A percentile compares a stretch with the other conserved stretches of the same genome.
These are phyloP conservation scores for Pantherophis alleghaniensis DNA, from an alignment of 2,797 vertebrate species.

Conservation along the genomic window DNA sequence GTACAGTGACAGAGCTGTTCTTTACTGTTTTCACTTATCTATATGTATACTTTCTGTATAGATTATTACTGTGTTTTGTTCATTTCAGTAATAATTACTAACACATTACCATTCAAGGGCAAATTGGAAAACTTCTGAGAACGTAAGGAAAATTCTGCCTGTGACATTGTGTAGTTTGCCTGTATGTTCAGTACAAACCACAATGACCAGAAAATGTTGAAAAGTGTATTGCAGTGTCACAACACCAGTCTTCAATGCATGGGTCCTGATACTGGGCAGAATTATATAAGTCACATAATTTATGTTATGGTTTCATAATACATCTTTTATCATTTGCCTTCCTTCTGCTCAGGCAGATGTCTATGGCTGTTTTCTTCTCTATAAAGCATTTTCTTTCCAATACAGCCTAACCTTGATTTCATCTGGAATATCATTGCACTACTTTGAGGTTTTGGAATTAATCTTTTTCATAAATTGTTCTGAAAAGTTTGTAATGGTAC, in stretches of 20 bases:
- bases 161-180: background rate
- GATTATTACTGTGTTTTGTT: conserved; percentile 50
- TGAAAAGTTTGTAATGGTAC: background rate
- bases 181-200: background rate
- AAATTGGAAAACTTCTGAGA: conserved; percentile 11
- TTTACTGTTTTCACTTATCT: conserved; percentile 21
- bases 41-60: conserved; percentile 44
- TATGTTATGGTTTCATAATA: background rate
- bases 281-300: background rate
- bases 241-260: background rate
- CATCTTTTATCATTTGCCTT: background rate
- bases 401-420: conserved; percentile 11
- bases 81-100: conserved; percentile 27
- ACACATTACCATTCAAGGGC: conserved; percentile 30
- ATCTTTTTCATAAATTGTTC: conserved; percentile 6
- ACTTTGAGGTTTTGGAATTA: background rate
- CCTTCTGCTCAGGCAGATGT: background rate
- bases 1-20: conserved; percentile 45
- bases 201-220: background rate
- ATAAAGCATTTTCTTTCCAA: rapidly evolving
- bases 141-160: conserved; percentile 31
- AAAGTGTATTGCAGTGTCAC: background rate
- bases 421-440: background rate
- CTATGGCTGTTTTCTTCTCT: background rate
- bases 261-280: background rate